Evolutionary conservation across 2,888 invertebrate genomes (phyloP).

Genomic region (Lysandra coridon): DNA sequence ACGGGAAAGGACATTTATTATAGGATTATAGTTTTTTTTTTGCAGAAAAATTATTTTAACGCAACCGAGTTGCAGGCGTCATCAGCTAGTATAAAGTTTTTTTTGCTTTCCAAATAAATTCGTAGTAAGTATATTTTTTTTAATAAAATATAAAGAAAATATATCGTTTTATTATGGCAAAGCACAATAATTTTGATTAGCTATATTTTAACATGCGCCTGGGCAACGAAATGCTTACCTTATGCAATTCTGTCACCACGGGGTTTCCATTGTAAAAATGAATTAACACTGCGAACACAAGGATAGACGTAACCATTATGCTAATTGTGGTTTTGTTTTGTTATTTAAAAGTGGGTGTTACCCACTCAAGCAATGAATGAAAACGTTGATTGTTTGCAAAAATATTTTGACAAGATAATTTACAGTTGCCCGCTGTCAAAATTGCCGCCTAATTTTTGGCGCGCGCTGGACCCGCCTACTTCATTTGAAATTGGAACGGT

Average conservation of each 20-base stretch:
- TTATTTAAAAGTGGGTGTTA: slow-evolving; percentile 62
- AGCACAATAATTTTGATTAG: not conserved
- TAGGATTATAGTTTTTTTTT: no score
- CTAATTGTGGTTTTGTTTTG: slow-evolving; percentile 81
- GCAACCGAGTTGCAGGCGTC: no score
- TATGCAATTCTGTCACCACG: slow-evolving; percentile 31
- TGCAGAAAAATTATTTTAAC: no score
- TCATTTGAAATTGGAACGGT: slow-evolving; percentile 71
- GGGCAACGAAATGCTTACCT: slow-evolving; percentile 33
- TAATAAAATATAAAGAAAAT: not conserved
- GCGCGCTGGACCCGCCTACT: slow-evolving; percentile 61
- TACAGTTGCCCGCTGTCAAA: slow-evolving; percentile 66
- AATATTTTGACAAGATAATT: slow-evolving; percentile 79
- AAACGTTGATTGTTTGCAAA: slow-evolving; percentile 73
- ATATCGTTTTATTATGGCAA: not conserved
- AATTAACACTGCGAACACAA: slow-evolving; percentile 44
- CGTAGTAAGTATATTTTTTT: no score
- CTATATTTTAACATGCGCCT: not conserved
- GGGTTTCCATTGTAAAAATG: slow-evolving; percentile 27
- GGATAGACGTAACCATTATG: slow-evolving; percentile 66
- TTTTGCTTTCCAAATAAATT: no score
- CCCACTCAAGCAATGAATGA: slow-evolving; percentile 48
- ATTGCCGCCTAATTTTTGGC: slow-evolving; percentile 68
- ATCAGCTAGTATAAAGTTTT: no score
- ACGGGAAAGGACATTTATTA: no score